Conservation (phyloP, 2,797 vertebrate species). For the Melanotaenia maccullochi region DNA sequence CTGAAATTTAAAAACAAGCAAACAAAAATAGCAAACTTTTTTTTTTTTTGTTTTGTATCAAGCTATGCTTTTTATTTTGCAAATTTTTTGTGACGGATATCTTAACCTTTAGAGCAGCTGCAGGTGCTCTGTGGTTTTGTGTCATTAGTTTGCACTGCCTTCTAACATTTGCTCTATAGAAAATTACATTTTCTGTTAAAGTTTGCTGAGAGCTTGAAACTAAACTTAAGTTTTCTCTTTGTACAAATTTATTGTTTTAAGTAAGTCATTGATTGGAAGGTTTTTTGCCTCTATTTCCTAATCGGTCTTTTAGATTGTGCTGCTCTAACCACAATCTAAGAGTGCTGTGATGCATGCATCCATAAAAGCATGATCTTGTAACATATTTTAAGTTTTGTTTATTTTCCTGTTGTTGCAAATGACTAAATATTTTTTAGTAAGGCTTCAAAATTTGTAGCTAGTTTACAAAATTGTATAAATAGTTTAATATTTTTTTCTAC, state of each 20-base stretch:
- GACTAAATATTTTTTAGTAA: conserved; percentile 17
- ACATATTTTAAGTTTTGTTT: conserved; percentile 35
- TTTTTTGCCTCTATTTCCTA: conserved; percentile 52
- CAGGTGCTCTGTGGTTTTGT: conserved; percentile 50
- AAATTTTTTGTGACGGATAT: conserved; percentile 40
- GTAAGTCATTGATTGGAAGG: conserved; percentile 37
- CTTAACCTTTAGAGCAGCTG: conserved; percentile 22
- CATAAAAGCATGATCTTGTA: conserved; percentile 70
- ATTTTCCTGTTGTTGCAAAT: background rate
- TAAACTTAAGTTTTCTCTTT: conserved; percentile 23
- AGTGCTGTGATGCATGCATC: conserved; percentile 70
- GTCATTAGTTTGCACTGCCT: conserved; percentile 48
- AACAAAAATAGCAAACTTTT: background rate
- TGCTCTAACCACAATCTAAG: conserved; percentile 51
- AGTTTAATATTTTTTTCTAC: background rate
- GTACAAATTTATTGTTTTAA: conserved; percentile 46
- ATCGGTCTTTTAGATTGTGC: conserved; percentile 70
- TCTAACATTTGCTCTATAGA: conserved; percentile 29
- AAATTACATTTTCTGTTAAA: conserved; percentile 39
- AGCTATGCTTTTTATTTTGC: conserved; percentile 53
- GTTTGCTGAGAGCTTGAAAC: conserved; percentile 36
- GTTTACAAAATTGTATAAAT: background rate
- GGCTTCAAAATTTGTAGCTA: conserved; percentile 20
- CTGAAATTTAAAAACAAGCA: conserved; percentile 10
- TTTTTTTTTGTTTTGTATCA: conserved; percentile 10